These are phyloP conservation scores for Oligia fasciuncula DNA, from an alignment of 2,888 invertebrate species.

Conservation along the genomic window DNA sequence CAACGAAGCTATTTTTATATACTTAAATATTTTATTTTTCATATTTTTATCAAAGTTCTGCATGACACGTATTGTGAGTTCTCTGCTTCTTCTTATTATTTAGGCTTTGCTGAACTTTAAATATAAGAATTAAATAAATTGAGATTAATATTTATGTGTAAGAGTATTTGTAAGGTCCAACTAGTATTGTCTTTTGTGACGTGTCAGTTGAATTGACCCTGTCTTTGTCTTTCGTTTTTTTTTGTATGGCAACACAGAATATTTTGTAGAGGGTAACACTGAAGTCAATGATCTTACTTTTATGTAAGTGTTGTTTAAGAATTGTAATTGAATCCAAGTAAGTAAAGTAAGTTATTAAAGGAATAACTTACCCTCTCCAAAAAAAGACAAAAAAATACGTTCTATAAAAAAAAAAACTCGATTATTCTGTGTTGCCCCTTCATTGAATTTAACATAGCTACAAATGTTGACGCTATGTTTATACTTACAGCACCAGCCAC, in stretches of 20 bases:
- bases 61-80: constrained; percentile 73
- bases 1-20: constrained; percentile 57
- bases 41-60: constrained; percentile 66
- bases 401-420: too few species aligned
- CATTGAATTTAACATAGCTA: constrained; percentile 2
- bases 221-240: constrained; percentile 69
- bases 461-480: constrained; percentile 47
- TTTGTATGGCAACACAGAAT: constrained; percentile 75
- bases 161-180: constrained; percentile 53
- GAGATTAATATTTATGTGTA: constrained; percentile 56
- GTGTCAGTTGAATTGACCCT: constrained; percentile 83
- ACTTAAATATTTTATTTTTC: constrained; percentile 55
- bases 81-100: constrained; percentile 87
- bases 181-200: constrained; percentile 71
- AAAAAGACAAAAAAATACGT: background rate
- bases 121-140: constrained; percentile 60
- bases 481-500: constrained; percentile 86
- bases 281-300: too few species aligned
- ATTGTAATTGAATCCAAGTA: too few species aligned
- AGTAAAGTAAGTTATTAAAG: too few species aligned
- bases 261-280: constrained; percentile 24
- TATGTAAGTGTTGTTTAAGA: too few species aligned
- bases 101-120: constrained; percentile 84
- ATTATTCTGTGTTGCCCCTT: constrained; percentile 70
- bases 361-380: background rate